Percentiles rank a stretch among this genome's conserved stretches.
Evolutionary conservation across 64 coral and sea anemone species (phyloP).

Genomic region (Porites australiensis): DNA sequence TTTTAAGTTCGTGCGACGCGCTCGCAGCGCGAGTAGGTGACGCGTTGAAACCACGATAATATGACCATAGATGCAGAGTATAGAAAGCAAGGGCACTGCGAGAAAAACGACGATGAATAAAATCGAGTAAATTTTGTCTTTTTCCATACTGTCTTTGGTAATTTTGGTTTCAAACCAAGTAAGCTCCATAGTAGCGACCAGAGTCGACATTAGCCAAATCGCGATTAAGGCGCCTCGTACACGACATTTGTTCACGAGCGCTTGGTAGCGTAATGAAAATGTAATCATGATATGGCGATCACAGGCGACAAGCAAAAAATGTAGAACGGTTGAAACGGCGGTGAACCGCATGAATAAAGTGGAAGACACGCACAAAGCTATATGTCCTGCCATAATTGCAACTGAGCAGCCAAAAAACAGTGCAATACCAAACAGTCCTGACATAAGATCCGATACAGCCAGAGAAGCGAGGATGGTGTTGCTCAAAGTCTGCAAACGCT

Average conservation of each 20-base stretch:
- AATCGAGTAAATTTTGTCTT: constrained; percentile 46
- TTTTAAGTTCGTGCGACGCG: constrained; percentile 20
- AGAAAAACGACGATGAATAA: constrained; percentile 55
- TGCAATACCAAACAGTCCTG: constrained; percentile 57
- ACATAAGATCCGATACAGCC: constrained; percentile 72
- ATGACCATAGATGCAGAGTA: constrained; percentile 39
- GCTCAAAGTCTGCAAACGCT: constrained; percentile 42
- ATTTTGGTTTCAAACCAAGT: constrained; percentile 44
- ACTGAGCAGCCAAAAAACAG: constrained; percentile 34
- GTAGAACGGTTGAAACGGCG: constrained; percentile 76
- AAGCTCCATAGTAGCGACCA: constrained; percentile 33
- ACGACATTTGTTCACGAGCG: constrained; percentile 24
- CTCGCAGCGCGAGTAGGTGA: constrained; percentile 35
- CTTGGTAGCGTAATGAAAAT: constrained; percentile 50
- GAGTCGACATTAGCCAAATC: constrained; percentile 54
- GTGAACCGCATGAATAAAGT: constrained; percentile 59
- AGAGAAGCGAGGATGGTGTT: constrained; percentile 70
- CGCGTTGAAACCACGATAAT: constrained; percentile 55
- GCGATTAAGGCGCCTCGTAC: background rate
- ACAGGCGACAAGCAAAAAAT: constrained; percentile 55
- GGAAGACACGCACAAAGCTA: constrained; percentile 7
- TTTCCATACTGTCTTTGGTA: background rate
- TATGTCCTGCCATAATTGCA: background rate
- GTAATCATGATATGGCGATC: constrained; percentile 72
- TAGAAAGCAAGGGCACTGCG: constrained; percentile 37